phyloP scores from a whole-genome alignment of 1,140 invertebrate genomes.

The Armadillidium nasatum region DNA sequence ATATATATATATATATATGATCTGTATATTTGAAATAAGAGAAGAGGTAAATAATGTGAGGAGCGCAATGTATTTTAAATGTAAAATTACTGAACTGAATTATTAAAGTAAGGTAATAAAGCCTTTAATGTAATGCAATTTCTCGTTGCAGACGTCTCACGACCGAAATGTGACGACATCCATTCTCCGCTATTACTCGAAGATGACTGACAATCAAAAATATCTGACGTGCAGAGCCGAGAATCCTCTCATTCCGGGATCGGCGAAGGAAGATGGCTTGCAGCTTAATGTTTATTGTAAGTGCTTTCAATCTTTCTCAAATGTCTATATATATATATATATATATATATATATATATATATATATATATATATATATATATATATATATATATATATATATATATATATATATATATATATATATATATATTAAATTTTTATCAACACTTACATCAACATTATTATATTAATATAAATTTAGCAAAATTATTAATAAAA shows the following conservation, averaged over 20 bases:
- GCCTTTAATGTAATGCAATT: background rate
- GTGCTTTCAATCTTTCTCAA: constrained; percentile 20
- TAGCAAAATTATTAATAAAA: too few species aligned
- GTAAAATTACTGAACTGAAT: background rate
- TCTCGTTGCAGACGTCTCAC: constrained; percentile 38
- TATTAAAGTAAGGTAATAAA: background rate
- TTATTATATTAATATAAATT: too few species aligned
- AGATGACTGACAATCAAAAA: constrained; percentile 48
- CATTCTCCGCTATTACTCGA: constrained; percentile 47
- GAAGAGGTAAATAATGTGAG: too few species aligned
- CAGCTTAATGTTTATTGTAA: constrained; percentile 51
- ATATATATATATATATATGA: constrained; percentile 27
- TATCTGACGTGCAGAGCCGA: constrained; percentile 49
- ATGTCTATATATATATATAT: too few species aligned
- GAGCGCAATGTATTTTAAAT: too few species aligned
- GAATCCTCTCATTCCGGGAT: constrained; percentile 47
- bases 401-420: too few species aligned
- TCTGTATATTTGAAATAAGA: background rate
- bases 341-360: too few species aligned
- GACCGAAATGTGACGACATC: constrained; percentile 49
- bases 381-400: too few species aligned
- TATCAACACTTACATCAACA: too few species aligned
- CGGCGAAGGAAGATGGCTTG: constrained; percentile 48
- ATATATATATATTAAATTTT: too few species aligned
- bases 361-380: too few species aligned